phyloP scores from a whole-genome alignment of 2,113 vertebrate genomes.

The Puffinus mauretanicus region DNA sequence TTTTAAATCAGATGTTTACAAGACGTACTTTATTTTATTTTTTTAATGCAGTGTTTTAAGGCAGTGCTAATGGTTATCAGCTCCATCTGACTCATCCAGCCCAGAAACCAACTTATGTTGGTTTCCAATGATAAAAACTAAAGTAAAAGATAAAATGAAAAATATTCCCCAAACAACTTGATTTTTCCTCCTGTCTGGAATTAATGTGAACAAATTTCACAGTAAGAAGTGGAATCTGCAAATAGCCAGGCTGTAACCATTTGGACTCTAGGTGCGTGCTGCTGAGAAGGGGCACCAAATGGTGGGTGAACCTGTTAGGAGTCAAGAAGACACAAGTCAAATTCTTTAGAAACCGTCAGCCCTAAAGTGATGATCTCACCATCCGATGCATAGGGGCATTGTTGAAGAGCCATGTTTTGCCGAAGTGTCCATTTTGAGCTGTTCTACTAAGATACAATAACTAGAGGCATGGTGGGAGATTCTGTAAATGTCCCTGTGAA shows the following conservation, averaged over 20 bases:
- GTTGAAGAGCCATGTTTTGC: neutral
- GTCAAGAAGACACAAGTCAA: neutral
- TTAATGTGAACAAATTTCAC: constrained; percentile 5
- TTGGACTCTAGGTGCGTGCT: neutral
- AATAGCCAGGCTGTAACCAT: neutral
- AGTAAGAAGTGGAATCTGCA: neutral
- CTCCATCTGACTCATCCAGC: constrained; percentile 46
- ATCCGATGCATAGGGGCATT: neutral
- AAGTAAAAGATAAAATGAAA: neutral
- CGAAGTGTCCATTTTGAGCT: neutral
- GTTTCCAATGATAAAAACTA: constrained; percentile 20
- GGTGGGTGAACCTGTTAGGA: neutral
- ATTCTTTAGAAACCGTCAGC: neutral
- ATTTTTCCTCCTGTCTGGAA: neutral
- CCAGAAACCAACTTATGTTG: neutral
- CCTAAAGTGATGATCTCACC: neutral
- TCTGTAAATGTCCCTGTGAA: neutral
- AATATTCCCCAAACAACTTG: neutral
- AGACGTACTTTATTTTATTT: constrained; percentile 7
- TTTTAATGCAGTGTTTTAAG: constrained; percentile 20
- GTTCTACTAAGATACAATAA: neutral
- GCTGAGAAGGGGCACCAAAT: neutral
- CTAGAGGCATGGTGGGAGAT: neutral
- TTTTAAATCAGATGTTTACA: constrained; percentile 40
- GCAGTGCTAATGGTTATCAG: constrained; percentile 14